Conservation (phyloP, 2,888 invertebrate species). For the Stenoptilia bipunctidactyla region DNA sequence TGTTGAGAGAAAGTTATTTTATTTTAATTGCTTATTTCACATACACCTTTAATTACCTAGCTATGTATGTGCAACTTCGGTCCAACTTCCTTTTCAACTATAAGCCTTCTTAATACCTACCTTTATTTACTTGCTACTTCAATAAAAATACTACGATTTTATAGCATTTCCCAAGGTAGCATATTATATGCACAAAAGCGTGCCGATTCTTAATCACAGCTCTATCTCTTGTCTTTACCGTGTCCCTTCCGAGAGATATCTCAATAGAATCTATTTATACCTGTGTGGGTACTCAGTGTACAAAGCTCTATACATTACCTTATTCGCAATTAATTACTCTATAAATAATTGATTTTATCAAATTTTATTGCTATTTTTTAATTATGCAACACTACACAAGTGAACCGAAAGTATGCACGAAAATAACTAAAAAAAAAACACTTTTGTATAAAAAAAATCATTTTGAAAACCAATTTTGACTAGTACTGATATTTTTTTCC, state of each 20-base stretch:
- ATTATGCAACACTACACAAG: constrained; percentile 49
- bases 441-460: constrained; percentile 25
- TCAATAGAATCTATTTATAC: constrained; percentile 46
- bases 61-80: constrained; percentile 13
- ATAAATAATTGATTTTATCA: constrained; percentile 71
- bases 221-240: constrained; percentile 59
- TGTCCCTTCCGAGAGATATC: constrained; percentile 39
- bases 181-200: constrained; percentile 54
- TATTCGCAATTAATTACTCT: constrained; percentile 58
- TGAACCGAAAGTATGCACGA: constrained; percentile 20
- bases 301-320: constrained; percentile 70
- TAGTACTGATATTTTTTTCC: constrained; percentile 42
- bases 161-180: constrained; percentile 35
- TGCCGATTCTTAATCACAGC: constrained; percentile 61
- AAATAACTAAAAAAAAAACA: constrained; percentile 11
- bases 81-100: neutral
- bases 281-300: constrained; percentile 64
- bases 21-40: constrained; percentile 31
- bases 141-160: constrained; percentile 7
- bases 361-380: constrained; percentile 58
- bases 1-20: constrained; percentile 32
- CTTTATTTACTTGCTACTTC: neutral
- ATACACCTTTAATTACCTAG: constrained; percentile 11
- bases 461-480: constrained; percentile 57
- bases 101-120: neutral